Evolutionary conservation across 2,888 invertebrate genomes (phyloP), one percentile per base, ranked within the genome.

Genomic region (Stratiomys singularior): DNA sequence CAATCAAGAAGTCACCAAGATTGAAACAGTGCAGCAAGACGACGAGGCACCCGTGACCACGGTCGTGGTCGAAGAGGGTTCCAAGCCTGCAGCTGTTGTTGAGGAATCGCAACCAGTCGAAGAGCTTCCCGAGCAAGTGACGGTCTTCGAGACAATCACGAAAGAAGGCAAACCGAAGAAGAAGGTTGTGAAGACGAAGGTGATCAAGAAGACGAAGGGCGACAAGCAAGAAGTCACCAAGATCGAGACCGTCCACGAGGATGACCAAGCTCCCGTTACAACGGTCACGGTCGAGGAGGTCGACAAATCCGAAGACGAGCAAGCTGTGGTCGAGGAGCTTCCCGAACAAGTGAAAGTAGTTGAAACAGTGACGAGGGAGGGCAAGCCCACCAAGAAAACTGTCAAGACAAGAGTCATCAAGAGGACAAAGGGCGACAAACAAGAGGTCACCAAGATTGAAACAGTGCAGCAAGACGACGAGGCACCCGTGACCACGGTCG

Each of bases 1-100:
- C 58, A 86, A 85, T 81, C 84, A 87, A 64, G 88, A 89, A 82
- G 82, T 88, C 13, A 89, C 88, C 0, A 86, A 88, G 85, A 88
- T 89, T 66, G 83, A 86, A 72, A 88, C 86, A 2, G 83, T 86
- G 25, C 83, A 83, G 79, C 84, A 86, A 81, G 87, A 86, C 80
- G 86, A 84, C 11, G 83, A 85, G 77, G 81, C 84, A 79, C 87
- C 88, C 5, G 81, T 85, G 79, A 86, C 84, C 9, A 84, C 83
- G 0, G 80, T 82, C 1, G 81, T 82, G 3, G 84, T 84, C 78
- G 81, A 84, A 4, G 76, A 76, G 23, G 47, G 11, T 21, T 25
- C 47, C n/a, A n/a, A n/a, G n/a, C n/a, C n/a, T n/a, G n/a, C n/a
- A n/a, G n/a, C n/a, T n/a, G n/a, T n/a, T n/a, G n/a, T n/a, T n/a